phyloP scores from a whole-genome alignment of 2,113 vertebrate genomes.

The Microtus montanus region DNA sequence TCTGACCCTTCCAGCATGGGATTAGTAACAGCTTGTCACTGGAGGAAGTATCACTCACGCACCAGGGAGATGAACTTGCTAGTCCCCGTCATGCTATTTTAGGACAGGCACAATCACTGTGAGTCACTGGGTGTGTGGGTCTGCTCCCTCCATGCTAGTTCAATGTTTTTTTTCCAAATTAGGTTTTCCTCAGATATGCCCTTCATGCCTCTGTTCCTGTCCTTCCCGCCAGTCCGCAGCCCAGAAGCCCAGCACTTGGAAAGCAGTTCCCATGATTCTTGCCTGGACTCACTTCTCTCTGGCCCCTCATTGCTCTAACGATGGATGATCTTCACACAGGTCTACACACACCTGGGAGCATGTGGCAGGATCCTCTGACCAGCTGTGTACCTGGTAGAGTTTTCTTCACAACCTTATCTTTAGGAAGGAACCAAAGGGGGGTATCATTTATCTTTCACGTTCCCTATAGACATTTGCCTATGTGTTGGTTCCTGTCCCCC shows the following conservation, averaged over 20 bases:
- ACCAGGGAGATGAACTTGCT: conserved; percentile 33
- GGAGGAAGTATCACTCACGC: neutral
- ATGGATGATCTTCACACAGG: neutral
- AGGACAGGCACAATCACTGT: conserved; percentile 42
- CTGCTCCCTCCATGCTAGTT: conserved; percentile 15
- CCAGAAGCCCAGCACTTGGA: neutral
- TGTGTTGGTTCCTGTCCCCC: neutral
- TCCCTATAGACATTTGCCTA: neutral
- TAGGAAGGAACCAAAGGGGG: neutral
- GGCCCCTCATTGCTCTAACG: neutral
- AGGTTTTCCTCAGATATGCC: neutral
- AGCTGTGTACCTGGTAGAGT: neutral
- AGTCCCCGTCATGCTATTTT: conserved; percentile 54
- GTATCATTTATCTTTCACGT: neutral
- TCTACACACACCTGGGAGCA: too few species aligned
- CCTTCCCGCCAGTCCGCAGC: neutral
- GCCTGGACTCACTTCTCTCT: neutral
- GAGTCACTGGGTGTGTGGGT: conserved; percentile 30
- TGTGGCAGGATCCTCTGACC: neutral
- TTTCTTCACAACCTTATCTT: neutral
- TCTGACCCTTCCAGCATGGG: neutral
- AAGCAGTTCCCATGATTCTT: neutral
- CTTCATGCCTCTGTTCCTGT: neutral
- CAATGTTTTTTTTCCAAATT: conserved; percentile 51
- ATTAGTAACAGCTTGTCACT: neutral